These are phyloP conservation scores for Galemys pyrenaicus DNA, from an alignment of 2,113 vertebrate species.

Conservation along the genomic window DNA sequence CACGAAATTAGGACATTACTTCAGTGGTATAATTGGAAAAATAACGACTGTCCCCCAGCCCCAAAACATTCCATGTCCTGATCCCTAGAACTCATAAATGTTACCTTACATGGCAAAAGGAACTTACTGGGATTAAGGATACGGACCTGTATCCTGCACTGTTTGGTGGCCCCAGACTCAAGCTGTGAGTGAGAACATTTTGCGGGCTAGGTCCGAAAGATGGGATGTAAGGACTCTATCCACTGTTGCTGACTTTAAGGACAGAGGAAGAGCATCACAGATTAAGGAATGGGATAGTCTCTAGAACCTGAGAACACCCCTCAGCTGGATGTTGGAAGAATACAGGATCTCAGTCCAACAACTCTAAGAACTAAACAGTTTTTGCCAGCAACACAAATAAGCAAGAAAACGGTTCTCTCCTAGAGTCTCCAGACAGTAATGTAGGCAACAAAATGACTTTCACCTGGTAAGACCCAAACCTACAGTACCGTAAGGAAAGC, in stretches of 20 bases:
- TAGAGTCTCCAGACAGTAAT: not conserved
- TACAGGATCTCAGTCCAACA: not conserved
- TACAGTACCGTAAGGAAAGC: not conserved
- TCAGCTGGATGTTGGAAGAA: not conserved
- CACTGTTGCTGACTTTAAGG: not conserved
- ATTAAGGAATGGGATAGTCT: not conserved
- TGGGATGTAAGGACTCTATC: not conserved
- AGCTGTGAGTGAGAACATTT: not conserved
- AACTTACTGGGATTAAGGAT: not conserved
- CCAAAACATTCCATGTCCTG: not conserved
- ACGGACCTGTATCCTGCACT: too few relatives aligned
- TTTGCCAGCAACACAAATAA: not conserved
- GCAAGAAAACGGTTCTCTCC: not conserved
- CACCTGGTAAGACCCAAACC: not conserved
- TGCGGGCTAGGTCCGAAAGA: not conserved
- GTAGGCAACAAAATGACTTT: not conserved
- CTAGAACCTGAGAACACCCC: not conserved
- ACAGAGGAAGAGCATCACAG: not conserved
- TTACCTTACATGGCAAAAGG: not conserved
- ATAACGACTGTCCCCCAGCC: not conserved
- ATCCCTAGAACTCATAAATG: not conserved
- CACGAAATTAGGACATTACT: not conserved
- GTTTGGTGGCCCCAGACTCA: not conserved
- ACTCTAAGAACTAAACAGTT: not conserved
- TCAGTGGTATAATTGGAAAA: not conserved